These are phyloP conservation scores for Rhagoletis zephyria DNA, from an alignment of 1,140 invertebrate species.

Conservation along the genomic window DNA sequence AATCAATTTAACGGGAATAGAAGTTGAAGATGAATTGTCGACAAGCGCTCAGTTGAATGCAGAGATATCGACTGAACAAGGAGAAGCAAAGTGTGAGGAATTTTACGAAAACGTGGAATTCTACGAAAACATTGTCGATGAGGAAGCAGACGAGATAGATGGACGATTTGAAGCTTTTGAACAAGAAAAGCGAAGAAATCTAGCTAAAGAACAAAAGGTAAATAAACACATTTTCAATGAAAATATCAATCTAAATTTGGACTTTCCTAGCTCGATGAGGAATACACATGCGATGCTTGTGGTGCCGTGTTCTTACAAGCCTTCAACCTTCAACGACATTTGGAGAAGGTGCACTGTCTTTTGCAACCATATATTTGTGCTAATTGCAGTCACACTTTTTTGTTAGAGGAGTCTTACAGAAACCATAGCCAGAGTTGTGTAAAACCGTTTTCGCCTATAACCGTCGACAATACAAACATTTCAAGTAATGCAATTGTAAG, in stretches of 20 bases:
- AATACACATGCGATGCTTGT: slow-evolving; percentile 60
- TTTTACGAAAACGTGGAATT: neutral
- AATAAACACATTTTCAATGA: neutral
- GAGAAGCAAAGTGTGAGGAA: neutral
- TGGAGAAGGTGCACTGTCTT: slow-evolving; percentile 57
- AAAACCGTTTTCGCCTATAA: neutral
- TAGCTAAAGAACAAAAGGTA: neutral
- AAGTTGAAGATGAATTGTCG: neutral
- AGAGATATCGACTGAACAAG: neutral
- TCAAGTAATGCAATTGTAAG: neutral
- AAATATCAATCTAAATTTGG: neutral
- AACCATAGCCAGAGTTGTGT: slow-evolving; percentile 55
- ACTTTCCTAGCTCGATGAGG: neutral
- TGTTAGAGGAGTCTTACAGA: slow-evolving; percentile 46
- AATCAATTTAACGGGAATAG: neutral
- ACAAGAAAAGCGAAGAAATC: neutral
- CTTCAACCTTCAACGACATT: slow-evolving; percentile 58
- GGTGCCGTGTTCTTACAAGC: slow-evolving; percentile 62
- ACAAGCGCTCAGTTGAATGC: too few relatives aligned
- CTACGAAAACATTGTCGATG: neutral
- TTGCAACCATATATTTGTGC: slow-evolving; percentile 56
- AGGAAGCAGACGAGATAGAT: neutral
- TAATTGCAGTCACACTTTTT: slow-evolving; percentile 59
- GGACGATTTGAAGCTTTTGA: neutral
- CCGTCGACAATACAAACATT: neutral